Evolutionary conservation across 2,113 vertebrate species (phyloP), one percentile per base, ranked within the genome.

Genomic region (Ailuropoda melanoleuca): DNA sequence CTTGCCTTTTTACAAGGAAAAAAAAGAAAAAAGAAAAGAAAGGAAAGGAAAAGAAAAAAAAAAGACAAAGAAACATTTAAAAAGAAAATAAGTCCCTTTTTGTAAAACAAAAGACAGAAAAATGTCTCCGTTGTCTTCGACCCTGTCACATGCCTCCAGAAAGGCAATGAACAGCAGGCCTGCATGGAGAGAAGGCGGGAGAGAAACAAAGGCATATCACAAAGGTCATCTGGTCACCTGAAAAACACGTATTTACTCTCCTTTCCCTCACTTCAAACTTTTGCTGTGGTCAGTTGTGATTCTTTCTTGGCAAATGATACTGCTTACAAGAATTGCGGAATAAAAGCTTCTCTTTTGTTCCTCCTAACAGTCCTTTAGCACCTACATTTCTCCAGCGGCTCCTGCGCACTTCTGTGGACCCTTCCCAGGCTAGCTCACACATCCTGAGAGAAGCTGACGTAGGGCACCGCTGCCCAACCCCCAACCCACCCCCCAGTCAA

Each of bases 41-140:
- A 72, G 39, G 21, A 10, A 39, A 21, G 37, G 10, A 23, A 9
- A 4, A 37, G 31, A 4, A 11, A 23, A 4, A 12, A 14, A 15
- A 26, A 29, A 74, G 24, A 74, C 12, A 75, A 48, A 75, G 43
- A 48, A 77, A 77, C 74, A 48, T 77, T 31, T 21, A 78, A 31
- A 78, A 78, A 78, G 48, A 78, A 34, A 78, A 10, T 12, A 11
- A 34, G 48, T 53, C 26, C 7, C 55, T 89, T 89, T 84, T 75
- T 83, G 12, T 75, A 81, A 88, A 96, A 87, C 17, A 26, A 68
- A 97, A 93, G 53, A 39, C 34, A 58, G 39, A 56, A 93, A 62
- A 18, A 19, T 29, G 0, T 85, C 34, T 66, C 75, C 24, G 60
- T 86, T 89, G 15, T 43, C 84, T 77, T 39, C 0, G 0, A n/a